Percentiles rank a stretch among this genome's conserved stretches.
Evolutionary conservation across 2,797 vertebrate genomes (phyloP).

Genomic region (Thaleichthys pacificus): DNA sequence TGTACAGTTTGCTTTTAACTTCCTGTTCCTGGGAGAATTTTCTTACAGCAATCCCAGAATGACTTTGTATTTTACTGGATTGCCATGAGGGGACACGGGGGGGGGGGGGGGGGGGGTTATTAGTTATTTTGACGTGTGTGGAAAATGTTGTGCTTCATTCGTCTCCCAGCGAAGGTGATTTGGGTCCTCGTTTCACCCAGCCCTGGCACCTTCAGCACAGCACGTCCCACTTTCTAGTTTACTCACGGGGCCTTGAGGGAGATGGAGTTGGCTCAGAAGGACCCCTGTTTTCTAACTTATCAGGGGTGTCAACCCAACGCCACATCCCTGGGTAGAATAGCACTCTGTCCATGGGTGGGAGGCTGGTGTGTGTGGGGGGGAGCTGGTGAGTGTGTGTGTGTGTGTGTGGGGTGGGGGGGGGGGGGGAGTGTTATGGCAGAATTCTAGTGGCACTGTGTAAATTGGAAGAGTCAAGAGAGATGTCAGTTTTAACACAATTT

Average conservation of each 20-base stretch:
- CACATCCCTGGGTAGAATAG: constrained; percentile 57
- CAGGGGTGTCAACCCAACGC: constrained; percentile 52
- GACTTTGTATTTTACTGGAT: constrained; percentile 57
- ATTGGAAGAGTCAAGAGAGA: no score
- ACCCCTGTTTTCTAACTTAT: constrained; percentile 60
- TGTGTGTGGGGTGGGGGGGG: background rate
- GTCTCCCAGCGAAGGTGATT: constrained; percentile 58
- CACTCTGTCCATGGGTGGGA: constrained; percentile 37
- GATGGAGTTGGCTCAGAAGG: constrained; percentile 68
- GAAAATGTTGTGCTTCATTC: constrained; percentile 56
- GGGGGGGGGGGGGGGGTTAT: constrained; percentile 7
- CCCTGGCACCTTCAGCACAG: constrained; percentile 47
- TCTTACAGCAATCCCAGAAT: constrained; percentile 36
- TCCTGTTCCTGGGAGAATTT: background rate
- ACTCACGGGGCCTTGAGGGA: constrained; percentile 61
- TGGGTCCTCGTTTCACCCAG: constrained; percentile 26
- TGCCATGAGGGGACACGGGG: constrained; percentile 36
- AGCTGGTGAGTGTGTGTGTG: no score
- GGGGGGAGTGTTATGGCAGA: no score
- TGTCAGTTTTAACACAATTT: no score
- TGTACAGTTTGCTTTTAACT: no score
- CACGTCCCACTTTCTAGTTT: constrained; percentile 59
- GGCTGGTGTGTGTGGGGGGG: background rate
- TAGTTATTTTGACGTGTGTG: constrained; percentile 53
- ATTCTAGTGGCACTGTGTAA: no score